phyloP scores from a whole-genome alignment of 2,888 invertebrate genomes.

The Tortricodes alternella region DNA sequence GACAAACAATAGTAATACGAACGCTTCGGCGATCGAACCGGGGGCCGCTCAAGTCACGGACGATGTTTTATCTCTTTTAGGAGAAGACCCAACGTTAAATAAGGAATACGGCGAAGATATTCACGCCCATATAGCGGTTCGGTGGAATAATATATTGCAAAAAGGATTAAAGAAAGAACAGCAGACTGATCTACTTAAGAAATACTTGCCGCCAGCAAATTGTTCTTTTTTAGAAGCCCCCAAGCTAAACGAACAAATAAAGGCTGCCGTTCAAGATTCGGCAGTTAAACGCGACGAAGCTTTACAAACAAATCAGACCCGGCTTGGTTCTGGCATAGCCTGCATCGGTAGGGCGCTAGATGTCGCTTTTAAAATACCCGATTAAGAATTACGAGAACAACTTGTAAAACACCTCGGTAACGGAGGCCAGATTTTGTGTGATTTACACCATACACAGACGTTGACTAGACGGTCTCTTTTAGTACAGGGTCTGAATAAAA shows the following conservation, averaged over 20 bases:
- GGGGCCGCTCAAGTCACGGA: background rate
- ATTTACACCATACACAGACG: background rate
- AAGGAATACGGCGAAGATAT: slow-evolving; percentile 2
- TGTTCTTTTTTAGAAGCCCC: background rate
- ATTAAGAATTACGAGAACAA: background rate
- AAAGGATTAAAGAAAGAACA: background rate
- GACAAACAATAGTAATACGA: no score
- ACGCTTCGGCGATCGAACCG: background rate
- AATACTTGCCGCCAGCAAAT: background rate
- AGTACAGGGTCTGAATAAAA: background rate
- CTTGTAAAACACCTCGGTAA: background rate
- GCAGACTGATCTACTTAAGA: background rate
- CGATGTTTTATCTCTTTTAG: background rate
- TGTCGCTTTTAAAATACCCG: background rate
- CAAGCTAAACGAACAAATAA: background rate
- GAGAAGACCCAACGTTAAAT: background rate
- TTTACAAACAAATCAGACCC: background rate
- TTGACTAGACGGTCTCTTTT: background rate
- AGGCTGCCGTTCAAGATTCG: background rate
- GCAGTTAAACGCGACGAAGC: background rate
- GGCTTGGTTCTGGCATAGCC: background rate
- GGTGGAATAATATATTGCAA: background rate
- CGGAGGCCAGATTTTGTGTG: background rate
- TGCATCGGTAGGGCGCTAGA: background rate
- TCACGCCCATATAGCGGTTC: background rate